Evolutionary conservation across 2,797 vertebrate species (phyloP).

Genomic region (Muscicapa striata): DNA sequence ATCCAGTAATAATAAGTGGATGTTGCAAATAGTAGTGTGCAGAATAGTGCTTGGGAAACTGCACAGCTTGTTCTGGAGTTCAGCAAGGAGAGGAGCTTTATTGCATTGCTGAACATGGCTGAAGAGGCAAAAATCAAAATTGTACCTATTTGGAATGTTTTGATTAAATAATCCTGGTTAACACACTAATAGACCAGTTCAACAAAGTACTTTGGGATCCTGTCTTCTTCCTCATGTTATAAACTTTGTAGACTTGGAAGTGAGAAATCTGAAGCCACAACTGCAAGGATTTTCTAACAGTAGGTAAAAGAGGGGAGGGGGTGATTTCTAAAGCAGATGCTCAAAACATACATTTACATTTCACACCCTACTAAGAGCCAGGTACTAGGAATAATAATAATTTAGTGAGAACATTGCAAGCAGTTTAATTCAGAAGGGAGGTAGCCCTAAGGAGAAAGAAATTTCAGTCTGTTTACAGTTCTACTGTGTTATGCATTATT

Average conservation of each 20-base stretch:
- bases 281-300: neutral
- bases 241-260: neutral
- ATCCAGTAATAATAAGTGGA: slow-evolving; percentile 7
- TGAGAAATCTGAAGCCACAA: neutral
- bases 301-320: neutral
- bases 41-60: neutral
- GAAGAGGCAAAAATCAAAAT: slow-evolving; percentile 21
- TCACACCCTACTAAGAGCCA: neutral
- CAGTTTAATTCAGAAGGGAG: neutral
- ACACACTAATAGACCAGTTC: neutral
- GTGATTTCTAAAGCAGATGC: neutral
- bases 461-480: neutral
- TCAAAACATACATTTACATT: neutral
- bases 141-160: neutral
- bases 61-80: neutral
- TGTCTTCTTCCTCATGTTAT: neutral
- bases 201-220: neutral
- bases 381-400: neutral
- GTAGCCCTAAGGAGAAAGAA: neutral
- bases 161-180: neutral
- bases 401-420: neutral
- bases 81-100: neutral
- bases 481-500: neutral
- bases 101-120: neutral
- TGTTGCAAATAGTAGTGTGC: neutral